Evolutionary conservation across 2,888 invertebrate genomes (phyloP).

Genomic region (Clusia tigrina): DNA sequence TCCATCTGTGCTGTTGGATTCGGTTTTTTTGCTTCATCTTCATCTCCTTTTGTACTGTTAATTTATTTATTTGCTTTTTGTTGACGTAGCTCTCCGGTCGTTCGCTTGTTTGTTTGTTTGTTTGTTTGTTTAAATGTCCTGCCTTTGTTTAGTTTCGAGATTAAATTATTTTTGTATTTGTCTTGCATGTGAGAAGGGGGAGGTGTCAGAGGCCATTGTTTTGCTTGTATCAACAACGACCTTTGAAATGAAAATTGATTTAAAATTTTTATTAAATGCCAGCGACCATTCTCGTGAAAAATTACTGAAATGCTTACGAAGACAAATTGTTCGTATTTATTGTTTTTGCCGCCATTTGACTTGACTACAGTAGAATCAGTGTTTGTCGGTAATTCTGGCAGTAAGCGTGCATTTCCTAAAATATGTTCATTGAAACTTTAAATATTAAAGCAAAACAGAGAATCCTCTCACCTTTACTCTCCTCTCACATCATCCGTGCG

Average conservation of each 20-base stretch:
- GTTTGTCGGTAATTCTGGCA: too few species aligned
- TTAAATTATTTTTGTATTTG: constrained; percentile 9
- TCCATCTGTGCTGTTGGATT: neutral
- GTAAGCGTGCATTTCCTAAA: too few species aligned
- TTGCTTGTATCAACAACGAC: neutral
- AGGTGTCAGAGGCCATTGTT: neutral
- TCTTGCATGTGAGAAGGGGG: neutral
- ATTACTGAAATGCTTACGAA: too few species aligned
- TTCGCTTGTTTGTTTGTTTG: neutral
- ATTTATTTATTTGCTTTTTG: neutral
- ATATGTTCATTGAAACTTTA: too few species aligned
- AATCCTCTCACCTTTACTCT: too few species aligned
- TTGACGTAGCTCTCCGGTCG: neutral
- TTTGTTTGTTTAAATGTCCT: neutral
- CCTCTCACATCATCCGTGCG: too few species aligned
- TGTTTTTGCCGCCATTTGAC: too few species aligned
- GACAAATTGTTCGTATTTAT: too few species aligned
- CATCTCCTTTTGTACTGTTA: neutral
- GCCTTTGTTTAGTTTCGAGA: constrained; percentile 6
- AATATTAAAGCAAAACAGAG: too few species aligned
- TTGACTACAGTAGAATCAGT: too few species aligned
- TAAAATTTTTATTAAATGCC: too few species aligned
- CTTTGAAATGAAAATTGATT: neutral
- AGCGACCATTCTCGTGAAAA: too few species aligned
- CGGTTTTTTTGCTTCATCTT: neutral